A percentile compares a stretch with the other conserved stretches of the same genome.
Evolutionary conservation across 2,113 vertebrate species (phyloP).

Genomic region (Leuciscus idus): DNA sequence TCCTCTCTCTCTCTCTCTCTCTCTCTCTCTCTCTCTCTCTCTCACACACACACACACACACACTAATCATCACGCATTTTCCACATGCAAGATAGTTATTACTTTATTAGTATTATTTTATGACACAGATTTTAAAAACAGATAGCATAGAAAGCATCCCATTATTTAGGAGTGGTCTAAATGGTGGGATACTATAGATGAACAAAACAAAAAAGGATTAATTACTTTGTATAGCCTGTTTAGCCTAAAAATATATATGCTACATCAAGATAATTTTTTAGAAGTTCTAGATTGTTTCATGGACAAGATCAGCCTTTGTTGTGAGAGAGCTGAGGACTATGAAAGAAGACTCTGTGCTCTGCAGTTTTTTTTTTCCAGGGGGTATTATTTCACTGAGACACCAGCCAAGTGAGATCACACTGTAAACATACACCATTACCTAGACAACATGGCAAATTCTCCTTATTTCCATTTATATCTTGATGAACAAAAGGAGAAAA

Average conservation of each 20-base stretch:
- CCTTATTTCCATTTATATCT: conserved; percentile 31
- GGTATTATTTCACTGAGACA: conserved; percentile 65
- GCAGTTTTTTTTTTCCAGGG: conserved; percentile 45
- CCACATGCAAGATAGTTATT: neutral
- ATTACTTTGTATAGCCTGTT: no score
- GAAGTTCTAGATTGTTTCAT: conserved; percentile 3
- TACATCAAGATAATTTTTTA: neutral
- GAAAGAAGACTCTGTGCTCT: conserved; percentile 60
- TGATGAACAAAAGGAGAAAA: neutral
- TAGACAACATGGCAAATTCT: conserved; percentile 63
- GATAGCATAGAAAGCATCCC: neutral
- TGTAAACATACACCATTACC: conserved; percentile 70
- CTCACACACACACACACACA: neutral
- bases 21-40: conserved; percentile 29
- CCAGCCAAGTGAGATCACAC: conserved; percentile 58
- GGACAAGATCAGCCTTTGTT: conserved; percentile 40
- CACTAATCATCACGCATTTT: neutral
- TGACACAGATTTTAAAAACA: neutral
- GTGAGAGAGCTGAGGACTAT: conserved; percentile 12
- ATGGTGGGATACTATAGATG: neutral
- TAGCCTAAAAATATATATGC: neutral
- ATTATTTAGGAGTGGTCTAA: neutral
- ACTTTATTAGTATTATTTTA: neutral
- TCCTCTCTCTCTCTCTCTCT: conserved; percentile 14
- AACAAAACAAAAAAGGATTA: neutral